These are phyloP conservation scores for Stenodera caucasica DNA, from an alignment of 2,888 invertebrate species.

Conservation along the genomic window DNA sequence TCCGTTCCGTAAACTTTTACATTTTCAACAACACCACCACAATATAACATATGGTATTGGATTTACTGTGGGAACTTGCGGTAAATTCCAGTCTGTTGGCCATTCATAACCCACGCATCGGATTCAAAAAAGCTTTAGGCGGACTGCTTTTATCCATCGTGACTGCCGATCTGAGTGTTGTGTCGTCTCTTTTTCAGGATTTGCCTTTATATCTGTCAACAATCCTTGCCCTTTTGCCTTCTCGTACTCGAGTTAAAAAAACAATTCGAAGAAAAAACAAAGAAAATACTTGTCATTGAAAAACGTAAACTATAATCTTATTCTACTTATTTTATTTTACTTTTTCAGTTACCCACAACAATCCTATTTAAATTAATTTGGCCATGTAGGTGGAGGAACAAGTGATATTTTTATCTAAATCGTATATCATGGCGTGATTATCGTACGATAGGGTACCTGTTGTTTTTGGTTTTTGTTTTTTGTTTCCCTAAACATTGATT, in stretches of 20 bases:
- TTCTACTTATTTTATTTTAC: background rate
- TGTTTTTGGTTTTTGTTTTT: background rate
- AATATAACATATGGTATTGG: conserved; percentile 7
- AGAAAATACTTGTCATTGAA: background rate
- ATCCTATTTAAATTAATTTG: conserved; percentile 1
- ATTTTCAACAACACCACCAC: background rate
- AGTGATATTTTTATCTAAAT: background rate
- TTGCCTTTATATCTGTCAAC: conserved; percentile 8
- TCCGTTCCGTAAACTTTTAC: background rate
- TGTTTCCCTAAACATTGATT: conserved; percentile 19
- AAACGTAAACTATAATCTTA: background rate
- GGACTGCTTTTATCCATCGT: conserved; percentile 13
- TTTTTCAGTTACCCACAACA: background rate
- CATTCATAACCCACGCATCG: conserved; percentile 12
- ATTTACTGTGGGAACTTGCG: conserved; percentile 15
- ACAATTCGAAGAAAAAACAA: background rate
- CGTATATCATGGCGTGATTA: background rate
- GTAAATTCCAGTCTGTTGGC: conserved; percentile 10
- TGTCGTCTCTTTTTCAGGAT: conserved; percentile 7
- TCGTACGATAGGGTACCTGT: background rate
- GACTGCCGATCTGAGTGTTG: conserved; percentile 7
- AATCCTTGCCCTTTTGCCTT: background rate
- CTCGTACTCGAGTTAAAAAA: background rate
- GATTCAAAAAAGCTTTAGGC: conserved; percentile 10
- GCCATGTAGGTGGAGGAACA: conserved; percentile 2